Evolutionary conservation across 1,140 invertebrate species (phyloP).

Genomic region (Bicyclus anynana): DNA sequence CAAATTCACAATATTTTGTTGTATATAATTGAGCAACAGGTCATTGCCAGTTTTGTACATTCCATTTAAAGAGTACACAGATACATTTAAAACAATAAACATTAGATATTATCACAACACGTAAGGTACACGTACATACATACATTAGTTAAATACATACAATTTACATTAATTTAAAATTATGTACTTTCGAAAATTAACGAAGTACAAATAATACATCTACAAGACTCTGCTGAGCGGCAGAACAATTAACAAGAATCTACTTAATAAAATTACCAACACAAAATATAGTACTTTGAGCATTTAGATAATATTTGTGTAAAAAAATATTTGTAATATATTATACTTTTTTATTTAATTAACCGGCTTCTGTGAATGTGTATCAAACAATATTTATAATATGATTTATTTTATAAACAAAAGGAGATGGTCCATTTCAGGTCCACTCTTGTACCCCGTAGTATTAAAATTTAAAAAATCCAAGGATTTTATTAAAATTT

Average conservation of each 20-base stretch:
- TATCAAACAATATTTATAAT: constrained; percentile 5
- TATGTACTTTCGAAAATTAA: constrained; percentile 55
- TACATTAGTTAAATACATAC: constrained; percentile 40
- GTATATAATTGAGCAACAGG: constrained; percentile 55
- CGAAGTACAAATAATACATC: constrained; percentile 48
- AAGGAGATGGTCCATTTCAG: too few species aligned
- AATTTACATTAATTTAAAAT: constrained; percentile 47
- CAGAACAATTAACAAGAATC: constrained; percentile 46
- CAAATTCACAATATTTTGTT: constrained; percentile 24
- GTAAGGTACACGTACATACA: constrained; percentile 64
- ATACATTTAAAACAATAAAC: constrained; percentile 50
- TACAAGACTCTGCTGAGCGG: constrained; percentile 40
- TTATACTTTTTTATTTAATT: constrained; percentile 37
- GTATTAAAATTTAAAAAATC: too few species aligned
- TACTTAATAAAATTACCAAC: constrained; percentile 71
- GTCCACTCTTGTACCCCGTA: too few species aligned
- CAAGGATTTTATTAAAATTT: too few species aligned
- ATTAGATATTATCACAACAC: constrained; percentile 72
- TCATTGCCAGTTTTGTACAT: constrained; percentile 67
- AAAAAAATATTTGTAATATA: constrained; percentile 71
- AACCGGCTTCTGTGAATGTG: constrained; percentile 40
- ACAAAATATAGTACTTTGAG: constrained; percentile 73
- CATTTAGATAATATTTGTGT: constrained; percentile 69
- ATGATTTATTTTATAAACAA: neutral
- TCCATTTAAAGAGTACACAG: constrained; percentile 54